Evolutionary conservation across 2,888 invertebrate genomes (phyloP), one percentile per base, ranked within the genome.

Genomic region (Brachypalpus laphriformis): DNA sequence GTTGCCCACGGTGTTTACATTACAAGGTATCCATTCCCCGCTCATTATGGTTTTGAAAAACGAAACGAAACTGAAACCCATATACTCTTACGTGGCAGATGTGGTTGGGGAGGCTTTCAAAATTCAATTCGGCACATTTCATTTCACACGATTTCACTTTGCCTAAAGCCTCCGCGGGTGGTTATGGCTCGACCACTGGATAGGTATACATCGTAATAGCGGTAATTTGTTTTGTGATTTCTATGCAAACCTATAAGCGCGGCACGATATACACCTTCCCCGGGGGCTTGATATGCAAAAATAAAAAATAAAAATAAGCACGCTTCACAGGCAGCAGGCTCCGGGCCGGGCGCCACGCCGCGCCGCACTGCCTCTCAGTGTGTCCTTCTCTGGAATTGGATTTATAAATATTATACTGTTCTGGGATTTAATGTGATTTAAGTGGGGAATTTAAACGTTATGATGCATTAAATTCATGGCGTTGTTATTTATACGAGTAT

Each of bases 61-160:
- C 7, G 34, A 57, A 61, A 22, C 16, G 66, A 57, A 63, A 70
- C 16, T n/a, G 20, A n/a, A n/a, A n/a, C n/a, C n/a, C 25, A 25
- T 25, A 25, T 25, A 25, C 25, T 4, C 25, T n/a, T n/a, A n/a
- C n/a, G n/a, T 9, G 20, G 14, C 16, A 8, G 16, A 8, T 18
- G 40, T 18, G 20, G 8, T 16, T n/a, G 14, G 45, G 22, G 47
- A 45, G 45, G 76, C 42, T 56, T 82, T 75, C 61, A 78, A 78
- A 78, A 56, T 63, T 74, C 68, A 77, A 74, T 83, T 74, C 83
- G 63, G 51, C 80, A 74, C 80, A 80, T 80, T 83, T 80, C 74
- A 80, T 68, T 80, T 80, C 83, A 80, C 83, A 78, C 80, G 83
- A 83, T 80, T 83, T 83, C 83, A 75, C 68, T 83, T 83, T 80